phyloP scores from a whole-genome alignment of 2,113 vertebrate species.

The Heterochromis multidens region DNA sequence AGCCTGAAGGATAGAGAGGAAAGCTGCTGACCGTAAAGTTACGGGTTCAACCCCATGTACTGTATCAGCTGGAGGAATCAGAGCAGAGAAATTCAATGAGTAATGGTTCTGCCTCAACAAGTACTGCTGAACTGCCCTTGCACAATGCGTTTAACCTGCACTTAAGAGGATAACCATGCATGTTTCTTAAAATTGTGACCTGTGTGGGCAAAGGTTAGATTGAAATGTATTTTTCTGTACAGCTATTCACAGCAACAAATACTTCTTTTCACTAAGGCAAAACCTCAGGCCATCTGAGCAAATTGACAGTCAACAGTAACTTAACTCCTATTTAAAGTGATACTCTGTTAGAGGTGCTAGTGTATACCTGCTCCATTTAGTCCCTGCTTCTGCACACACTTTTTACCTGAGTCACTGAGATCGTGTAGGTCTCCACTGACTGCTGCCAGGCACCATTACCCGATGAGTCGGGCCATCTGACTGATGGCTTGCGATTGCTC shows the following conservation, averaged over 20 bases:
- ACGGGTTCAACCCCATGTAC: background rate
- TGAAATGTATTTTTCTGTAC: background rate
- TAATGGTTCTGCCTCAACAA: background rate
- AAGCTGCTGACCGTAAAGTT: conserved; percentile 30
- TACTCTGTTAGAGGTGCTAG: conserved; percentile 6
- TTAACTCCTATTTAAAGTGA: conserved; percentile 20
- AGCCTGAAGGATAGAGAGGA: conserved; percentile 18
- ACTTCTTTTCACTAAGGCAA: background rate
- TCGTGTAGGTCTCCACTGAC: conserved; percentile 22
- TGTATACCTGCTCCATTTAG: background rate
- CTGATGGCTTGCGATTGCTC: conserved; percentile 65
- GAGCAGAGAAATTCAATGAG: background rate
- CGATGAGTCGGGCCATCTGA: conserved; percentile 48
- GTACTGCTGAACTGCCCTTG: background rate
- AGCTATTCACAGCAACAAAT: background rate
- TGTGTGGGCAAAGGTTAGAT: background rate
- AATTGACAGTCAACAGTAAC: conserved; percentile 10
- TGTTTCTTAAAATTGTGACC: background rate
- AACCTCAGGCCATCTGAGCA: background rate
- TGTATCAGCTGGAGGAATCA: background rate
- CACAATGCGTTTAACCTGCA: background rate
- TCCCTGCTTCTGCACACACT: background rate
- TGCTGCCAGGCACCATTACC: conserved; percentile 56
- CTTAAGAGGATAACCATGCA: background rate
- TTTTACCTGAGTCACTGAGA: conserved; percentile 28